Percentiles rank a stretch among this genome's conserved stretches.
Conservation (phyloP, 2,113 vertebrate genomes). For the Centropus unirufus region DNA sequence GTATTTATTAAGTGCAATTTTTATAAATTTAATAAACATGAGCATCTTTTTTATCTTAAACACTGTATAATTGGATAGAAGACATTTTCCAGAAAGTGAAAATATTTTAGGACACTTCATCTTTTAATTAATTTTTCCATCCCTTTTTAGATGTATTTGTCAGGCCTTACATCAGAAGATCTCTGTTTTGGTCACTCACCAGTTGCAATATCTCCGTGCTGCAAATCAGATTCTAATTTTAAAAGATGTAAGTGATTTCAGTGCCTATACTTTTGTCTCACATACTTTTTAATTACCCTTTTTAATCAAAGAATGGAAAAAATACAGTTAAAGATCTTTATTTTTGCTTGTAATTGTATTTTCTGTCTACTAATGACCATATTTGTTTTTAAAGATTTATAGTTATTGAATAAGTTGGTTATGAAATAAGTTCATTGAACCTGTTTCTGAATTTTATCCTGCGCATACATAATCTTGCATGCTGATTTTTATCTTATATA, state of each 20-base stretch:
- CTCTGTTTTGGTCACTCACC: constrained; percentile 93
- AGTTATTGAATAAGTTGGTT: not conserved
- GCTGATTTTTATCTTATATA: not conserved
- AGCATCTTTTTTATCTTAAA: not conserved
- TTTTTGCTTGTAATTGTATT: not conserved
- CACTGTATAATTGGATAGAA: not conserved
- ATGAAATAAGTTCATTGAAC: not conserved
- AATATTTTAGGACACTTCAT: not conserved
- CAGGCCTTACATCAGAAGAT: constrained; percentile 89
- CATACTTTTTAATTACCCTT: not conserved
- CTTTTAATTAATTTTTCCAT: not conserved
- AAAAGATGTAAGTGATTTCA: constrained; percentile 85
- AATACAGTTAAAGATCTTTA: not conserved
- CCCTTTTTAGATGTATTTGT: constrained; percentile 88
- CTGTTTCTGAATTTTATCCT: not conserved
- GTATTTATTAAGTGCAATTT: not conserved
- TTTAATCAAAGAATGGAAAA: not conserved
- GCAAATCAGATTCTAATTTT: constrained; percentile 91
- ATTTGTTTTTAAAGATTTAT: not conserved
- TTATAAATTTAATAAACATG: not conserved
- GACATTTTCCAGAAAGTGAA: not conserved
- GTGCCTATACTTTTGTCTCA: not conserved
- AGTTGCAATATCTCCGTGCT: constrained; percentile 91
- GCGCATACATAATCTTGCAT: not conserved
- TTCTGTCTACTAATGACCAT: not conserved